Percentiles rank a stretch among this genome's conserved stretches.
Evolutionary conservation across 2,888 invertebrate species (phyloP).

Genomic region (Caenorhabditis afra): DNA sequence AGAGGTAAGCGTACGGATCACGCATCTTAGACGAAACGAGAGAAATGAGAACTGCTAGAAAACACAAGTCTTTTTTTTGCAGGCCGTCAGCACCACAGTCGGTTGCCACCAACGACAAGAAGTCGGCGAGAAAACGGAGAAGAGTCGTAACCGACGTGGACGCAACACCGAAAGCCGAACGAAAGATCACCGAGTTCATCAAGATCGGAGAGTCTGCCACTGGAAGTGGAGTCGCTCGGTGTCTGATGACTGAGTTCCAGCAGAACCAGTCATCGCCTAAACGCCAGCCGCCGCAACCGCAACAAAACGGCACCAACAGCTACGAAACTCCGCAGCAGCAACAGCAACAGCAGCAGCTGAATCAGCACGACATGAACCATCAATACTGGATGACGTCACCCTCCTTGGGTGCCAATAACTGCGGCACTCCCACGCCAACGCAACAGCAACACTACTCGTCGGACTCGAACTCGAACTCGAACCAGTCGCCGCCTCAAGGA

Average conservation of each 20-base stretch:
- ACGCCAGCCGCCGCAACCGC: conserved; percentile 35
- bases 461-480: conserved; percentile 68
- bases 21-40: not conserved
- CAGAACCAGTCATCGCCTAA: conserved; percentile 59
- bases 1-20: conserved; percentile 49
- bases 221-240: conserved; percentile 31
- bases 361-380: conserved; percentile 35
- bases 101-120: conserved; percentile 59
- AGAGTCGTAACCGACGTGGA: conserved; percentile 35
- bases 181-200: conserved; percentile 72
- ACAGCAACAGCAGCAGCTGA: conserved; percentile 28
- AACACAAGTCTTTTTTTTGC: conserved; percentile 2
- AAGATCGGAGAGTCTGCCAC: conserved; percentile 27
- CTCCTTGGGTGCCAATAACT: conserved; percentile 49
- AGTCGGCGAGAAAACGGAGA: conserved; percentile 59
- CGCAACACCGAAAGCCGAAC: conserved; percentile 67
- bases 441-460: conserved; percentile 59
- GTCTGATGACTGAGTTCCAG: conserved; percentile 43
- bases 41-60: not conserved
- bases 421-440: conserved; percentile 61
- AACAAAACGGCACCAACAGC: conserved; percentile 50
- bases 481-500: conserved; percentile 60
- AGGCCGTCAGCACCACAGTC: conserved; percentile 45
- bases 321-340: conserved; percentile 9
- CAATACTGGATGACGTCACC: conserved; percentile 56